Evolutionary conservation across 2,797 vertebrate species (phyloP).

Genomic region (Pseudochaenichthys georgianus): DNA sequence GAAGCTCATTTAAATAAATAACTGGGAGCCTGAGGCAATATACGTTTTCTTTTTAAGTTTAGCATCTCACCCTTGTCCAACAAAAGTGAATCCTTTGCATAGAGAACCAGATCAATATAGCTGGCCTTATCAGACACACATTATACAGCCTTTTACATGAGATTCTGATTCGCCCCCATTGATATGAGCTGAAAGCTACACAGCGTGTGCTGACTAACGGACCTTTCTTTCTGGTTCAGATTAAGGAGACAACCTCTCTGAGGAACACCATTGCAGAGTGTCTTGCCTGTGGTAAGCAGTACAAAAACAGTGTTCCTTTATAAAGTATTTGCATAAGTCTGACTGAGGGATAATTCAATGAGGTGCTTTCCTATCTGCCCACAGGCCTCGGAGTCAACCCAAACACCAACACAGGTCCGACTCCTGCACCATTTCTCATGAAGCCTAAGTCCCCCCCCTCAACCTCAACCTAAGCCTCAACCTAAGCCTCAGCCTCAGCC

Average conservation of each 20-base stretch:
- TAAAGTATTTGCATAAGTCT: slow-evolving; percentile 1
- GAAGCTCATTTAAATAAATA: slow-evolving; percentile 29
- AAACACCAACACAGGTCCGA: slow-evolving; percentile 39
- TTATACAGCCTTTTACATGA: slow-evolving; percentile 12
- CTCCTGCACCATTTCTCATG: slow-evolving; percentile 19
- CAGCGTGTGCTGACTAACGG: slow-evolving; percentile 14
- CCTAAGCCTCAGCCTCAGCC: too few species aligned
- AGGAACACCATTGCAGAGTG: slow-evolving; percentile 94
- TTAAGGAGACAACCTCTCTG: slow-evolving; percentile 94
- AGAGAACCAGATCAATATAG: slow-evolving; percentile 11
- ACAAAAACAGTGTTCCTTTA: background rate
- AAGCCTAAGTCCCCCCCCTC: slow-evolving; percentile 19
- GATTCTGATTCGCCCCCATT: background rate
- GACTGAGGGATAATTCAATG: slow-evolving; percentile 19
- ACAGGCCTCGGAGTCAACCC: slow-evolving; percentile 63
- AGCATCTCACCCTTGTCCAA: slow-evolving; percentile 11
- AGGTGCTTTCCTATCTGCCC: background rate
- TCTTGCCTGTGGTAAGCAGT: slow-evolving; percentile 91
- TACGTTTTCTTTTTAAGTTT: background rate
- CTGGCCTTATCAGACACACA: slow-evolving; percentile 3
- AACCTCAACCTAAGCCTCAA: slow-evolving; percentile 10
- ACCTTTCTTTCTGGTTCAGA: slow-evolving; percentile 78
- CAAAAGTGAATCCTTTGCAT: slow-evolving; percentile 14
- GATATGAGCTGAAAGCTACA: background rate
- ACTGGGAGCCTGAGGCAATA: slow-evolving; percentile 9